Evolutionary conservation across 2,113 vertebrate species (phyloP).

Genomic region (Hiodon tergisus): DNA sequence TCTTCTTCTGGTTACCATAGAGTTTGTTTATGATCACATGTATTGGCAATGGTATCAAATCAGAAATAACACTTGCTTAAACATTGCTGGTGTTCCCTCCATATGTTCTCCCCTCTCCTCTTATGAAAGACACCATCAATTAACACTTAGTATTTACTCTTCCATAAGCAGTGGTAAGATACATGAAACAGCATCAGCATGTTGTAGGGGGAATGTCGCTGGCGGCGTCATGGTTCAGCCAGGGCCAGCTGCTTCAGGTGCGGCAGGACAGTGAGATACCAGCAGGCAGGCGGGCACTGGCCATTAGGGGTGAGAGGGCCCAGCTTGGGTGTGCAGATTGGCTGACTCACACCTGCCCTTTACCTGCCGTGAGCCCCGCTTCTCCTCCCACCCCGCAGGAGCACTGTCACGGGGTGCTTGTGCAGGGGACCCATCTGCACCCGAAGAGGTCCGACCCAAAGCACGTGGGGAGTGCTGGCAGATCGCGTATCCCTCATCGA

Average conservation of each 20-base stretch:
- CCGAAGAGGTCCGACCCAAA: slow-evolving; percentile 7
- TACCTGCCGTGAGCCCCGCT: slow-evolving; percentile 21
- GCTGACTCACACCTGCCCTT: slow-evolving; percentile 40
- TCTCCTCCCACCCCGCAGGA: not conserved
- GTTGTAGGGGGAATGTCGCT: not conserved
- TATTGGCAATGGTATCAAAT: no score
- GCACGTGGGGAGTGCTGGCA: not conserved
- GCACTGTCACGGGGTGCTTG: not conserved
- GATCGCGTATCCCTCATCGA: slow-evolving; percentile 5
- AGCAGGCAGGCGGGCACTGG: slow-evolving; percentile 29
- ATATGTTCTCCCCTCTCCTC: no score
- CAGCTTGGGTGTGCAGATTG: slow-evolving; percentile 37
- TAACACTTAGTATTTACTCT: not conserved
- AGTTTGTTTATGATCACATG: no score
- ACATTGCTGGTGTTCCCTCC: no score
- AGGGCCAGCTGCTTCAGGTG: slow-evolving; percentile 41
- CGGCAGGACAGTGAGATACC: slow-evolving; percentile 31
- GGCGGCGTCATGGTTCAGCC: slow-evolving; percentile 17
- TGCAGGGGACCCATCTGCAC: not conserved
- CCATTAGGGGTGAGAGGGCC: slow-evolving; percentile 34
- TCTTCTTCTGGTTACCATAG: no score
- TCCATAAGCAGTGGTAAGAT: no score
- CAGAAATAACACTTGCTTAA: no score
- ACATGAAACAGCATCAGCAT: not conserved
- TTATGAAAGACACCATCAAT: no score